These are phyloP conservation scores for Collichthys lucidus DNA, from an alignment of 2,113 vertebrate genomes.

Conservation along the genomic window DNA sequence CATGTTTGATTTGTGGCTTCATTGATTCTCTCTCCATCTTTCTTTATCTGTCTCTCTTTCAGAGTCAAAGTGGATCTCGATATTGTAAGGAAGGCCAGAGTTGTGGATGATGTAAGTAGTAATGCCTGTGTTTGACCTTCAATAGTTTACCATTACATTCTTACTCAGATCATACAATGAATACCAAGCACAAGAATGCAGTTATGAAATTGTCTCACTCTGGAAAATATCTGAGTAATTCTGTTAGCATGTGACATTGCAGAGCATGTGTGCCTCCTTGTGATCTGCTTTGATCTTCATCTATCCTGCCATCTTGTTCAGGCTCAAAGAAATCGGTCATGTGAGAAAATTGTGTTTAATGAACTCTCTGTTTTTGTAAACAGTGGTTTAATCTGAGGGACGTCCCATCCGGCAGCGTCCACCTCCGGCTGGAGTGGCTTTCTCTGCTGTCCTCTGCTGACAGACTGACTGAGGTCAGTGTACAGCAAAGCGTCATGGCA, in stretches of 20 bases:
- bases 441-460: conserved; percentile 88
- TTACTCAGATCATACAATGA: too few species aligned
- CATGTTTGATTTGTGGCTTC: conserved; percentile 2
- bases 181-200: background rate
- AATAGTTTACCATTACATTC: too few species aligned
- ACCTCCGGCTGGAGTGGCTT: conserved; percentile 92
- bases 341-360: conserved; percentile 37
- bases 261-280: conserved; percentile 52
- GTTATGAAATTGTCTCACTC: conserved; percentile 16
- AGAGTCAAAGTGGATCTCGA: conserved; percentile 93
- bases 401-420: conserved; percentile 87
- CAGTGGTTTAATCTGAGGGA: conserved; percentile 92
- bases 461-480: conserved; percentile 88
- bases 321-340: conserved; percentile 17
- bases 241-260: conserved; percentile 58
- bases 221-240: conserved; percentile 32
- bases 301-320: background rate
- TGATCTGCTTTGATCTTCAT: conserved; percentile 56
- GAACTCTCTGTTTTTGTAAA: conserved; percentile 27
- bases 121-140: background rate
- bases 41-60: conserved; percentile 44
- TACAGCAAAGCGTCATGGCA: background rate
- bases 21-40: conserved; percentile 15
- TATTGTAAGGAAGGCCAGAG: conserved; percentile 87
- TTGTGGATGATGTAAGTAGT: conserved; percentile 89